Evolutionary conservation across 2,888 invertebrate genomes (phyloP).

Genomic region (Drosophila fulvimacula): DNA sequence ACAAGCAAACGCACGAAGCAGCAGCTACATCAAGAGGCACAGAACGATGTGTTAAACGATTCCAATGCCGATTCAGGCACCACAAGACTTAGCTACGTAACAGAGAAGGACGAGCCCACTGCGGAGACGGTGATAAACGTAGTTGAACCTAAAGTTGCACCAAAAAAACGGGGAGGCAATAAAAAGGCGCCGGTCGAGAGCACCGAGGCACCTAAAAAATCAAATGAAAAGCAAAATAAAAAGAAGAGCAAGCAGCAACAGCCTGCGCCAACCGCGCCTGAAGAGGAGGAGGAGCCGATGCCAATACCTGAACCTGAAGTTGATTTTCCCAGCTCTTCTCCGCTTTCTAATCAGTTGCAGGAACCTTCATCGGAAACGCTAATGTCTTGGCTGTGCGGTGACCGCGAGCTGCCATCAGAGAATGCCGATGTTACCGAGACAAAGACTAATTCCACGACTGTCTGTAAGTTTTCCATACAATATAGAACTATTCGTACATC

Average conservation of each 20-base stretch:
- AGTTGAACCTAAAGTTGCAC: background rate
- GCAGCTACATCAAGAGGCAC: background rate
- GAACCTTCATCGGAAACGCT: conserved; percentile 17
- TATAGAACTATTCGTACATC: background rate
- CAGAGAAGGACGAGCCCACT: conserved; percentile 4
- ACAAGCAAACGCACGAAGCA: background rate
- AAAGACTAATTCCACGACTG: conserved; percentile 33
- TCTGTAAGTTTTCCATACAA: conserved; percentile 36
- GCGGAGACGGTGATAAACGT: background rate
- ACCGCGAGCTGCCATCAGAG: conserved; percentile 23
- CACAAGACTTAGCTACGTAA: background rate
- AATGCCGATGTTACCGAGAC: conserved; percentile 8
- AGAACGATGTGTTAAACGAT: background rate
- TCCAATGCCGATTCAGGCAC: conserved; percentile 13
- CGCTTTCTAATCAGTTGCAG: background rate
- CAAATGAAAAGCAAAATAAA: background rate
- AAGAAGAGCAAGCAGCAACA: background rate
- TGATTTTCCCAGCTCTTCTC: background rate
- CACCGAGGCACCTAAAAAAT: background rate
- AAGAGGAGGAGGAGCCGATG: background rate
- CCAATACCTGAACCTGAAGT: background rate
- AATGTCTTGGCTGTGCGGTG: conserved; percentile 45
- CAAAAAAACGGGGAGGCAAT: background rate
- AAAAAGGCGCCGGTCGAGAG: background rate
- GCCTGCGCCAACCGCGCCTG: no score